A percentile compares a stretch with the other conserved stretches of the same genome.
Conservation (phyloP, 1,140 invertebrate species). For the Drosophila eugracilis region DNA sequence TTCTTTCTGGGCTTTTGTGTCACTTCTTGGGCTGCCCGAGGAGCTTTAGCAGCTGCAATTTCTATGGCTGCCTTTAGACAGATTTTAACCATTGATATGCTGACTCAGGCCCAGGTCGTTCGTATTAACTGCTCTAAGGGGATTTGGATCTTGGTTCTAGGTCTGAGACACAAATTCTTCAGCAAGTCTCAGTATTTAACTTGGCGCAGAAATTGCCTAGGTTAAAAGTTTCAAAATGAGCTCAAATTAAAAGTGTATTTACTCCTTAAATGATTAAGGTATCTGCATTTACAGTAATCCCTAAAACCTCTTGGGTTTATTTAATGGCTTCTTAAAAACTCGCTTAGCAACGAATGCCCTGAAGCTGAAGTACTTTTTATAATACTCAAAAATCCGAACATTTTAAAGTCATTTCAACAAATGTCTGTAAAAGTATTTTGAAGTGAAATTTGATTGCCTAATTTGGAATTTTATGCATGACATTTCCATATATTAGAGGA, state of each 20-base stretch:
- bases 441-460: too few relatives aligned
- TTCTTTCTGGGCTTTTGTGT: constrained; percentile 57
- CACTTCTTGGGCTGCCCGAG: constrained; percentile 56
- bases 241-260: constrained; percentile 10
- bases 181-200: constrained; percentile 7
- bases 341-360: too few relatives aligned
- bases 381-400: not conserved
- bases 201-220: not conserved
- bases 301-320: not conserved
- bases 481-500: too few relatives aligned
- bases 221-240: not conserved
- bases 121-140: constrained; percentile 29
- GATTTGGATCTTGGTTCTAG: constrained; percentile 25
- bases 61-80: constrained; percentile 54
- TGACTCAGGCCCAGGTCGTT: constrained; percentile 26
- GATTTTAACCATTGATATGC: constrained; percentile 56
- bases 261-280: not conserved
- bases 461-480: too few relatives aligned
- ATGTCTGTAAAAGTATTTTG: too few relatives aligned
- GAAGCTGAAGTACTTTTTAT: not conserved
- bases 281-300: not conserved
- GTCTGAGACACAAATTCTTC: constrained; percentile 19
- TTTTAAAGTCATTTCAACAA: too few relatives aligned
- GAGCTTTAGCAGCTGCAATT: constrained; percentile 49
- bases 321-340: constrained; percentile 12